A percentile compares a stretch with the other conserved stretches of the same genome.
Evolutionary conservation across 2,888 invertebrate species (phyloP).

Genomic region (Harpalus rufipes): DNA sequence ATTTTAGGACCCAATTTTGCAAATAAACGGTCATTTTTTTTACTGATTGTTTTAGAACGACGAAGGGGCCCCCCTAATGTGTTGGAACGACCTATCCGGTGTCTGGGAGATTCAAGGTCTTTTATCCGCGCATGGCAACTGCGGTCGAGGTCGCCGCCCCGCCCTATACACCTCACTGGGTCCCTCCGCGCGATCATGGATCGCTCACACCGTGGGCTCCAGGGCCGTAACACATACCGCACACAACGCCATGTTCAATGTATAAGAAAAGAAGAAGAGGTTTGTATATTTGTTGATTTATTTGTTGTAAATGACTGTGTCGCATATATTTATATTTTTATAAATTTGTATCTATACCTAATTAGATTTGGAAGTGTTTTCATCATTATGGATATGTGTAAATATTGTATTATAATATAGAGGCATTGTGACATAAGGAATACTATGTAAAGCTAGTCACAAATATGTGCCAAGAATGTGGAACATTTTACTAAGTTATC

Average conservation of each 20-base stretch:
- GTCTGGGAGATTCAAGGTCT: constrained; percentile 82
- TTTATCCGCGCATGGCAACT: constrained; percentile 81
- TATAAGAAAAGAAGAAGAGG: constrained; percentile 14
- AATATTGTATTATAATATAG: constrained; percentile 70
- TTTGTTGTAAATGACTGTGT: constrained; percentile 48
- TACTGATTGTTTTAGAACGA: constrained; percentile 78
- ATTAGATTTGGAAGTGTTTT: neutral
- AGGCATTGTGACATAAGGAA: constrained; percentile 48
- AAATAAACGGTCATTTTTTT: no score
- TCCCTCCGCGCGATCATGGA: constrained; percentile 75
- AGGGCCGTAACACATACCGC: constrained; percentile 67
- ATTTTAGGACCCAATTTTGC: neutral
- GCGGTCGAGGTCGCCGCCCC: constrained; percentile 80
- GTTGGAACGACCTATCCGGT: constrained; percentile 78
- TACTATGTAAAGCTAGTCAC: constrained; percentile 62
- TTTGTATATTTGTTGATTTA: constrained; percentile 43
- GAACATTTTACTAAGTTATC: constrained; percentile 41
- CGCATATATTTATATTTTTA: constrained; percentile 40
- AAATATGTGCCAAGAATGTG: constrained; percentile 72
- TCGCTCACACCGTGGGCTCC: constrained; percentile 76
- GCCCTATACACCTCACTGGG: constrained; percentile 79
- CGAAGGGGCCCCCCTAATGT: constrained; percentile 84
- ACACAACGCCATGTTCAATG: constrained; percentile 47
- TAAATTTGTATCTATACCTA: constrained; percentile 17
- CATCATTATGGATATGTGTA: constrained; percentile 65